phyloP scores from a whole-genome alignment of 2,797 vertebrate genomes.

The Percopsis omiscomaycus region DNA sequence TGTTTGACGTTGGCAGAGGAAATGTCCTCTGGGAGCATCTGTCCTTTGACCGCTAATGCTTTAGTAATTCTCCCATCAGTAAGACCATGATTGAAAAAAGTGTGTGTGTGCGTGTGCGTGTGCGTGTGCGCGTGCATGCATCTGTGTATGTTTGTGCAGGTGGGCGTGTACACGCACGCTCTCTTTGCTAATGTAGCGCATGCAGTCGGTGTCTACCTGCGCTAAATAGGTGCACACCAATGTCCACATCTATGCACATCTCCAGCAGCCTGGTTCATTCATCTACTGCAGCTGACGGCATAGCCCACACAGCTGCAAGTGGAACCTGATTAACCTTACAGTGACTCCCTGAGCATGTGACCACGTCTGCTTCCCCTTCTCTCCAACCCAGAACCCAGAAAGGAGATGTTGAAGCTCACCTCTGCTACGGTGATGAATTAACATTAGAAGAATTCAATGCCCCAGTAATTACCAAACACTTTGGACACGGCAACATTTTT shows the following conservation, averaged over 20 bases:
- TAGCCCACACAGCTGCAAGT: conserved; percentile 85
- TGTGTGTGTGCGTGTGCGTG: conserved; percentile 49
- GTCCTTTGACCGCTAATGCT: conserved; percentile 81
- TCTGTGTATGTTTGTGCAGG: conserved; percentile 18
- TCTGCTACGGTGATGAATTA: conserved; percentile 98
- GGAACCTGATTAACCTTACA: conserved; percentile 98
- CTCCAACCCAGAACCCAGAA: conserved; percentile 86
- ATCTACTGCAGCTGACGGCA: conserved; percentile 52
- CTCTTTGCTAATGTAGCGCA: not conserved
- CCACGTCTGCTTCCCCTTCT: conserved; percentile 80
- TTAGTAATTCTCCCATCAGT: conserved; percentile 78
- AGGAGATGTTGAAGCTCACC: conserved; percentile 96
- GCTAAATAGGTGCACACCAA: conserved; percentile 16
- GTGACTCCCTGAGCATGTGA: conserved; percentile 89
- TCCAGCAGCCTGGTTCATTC: conserved; percentile 22
- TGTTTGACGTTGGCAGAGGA: conserved; percentile 83
- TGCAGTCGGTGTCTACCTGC: conserved; percentile 18
- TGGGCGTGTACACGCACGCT: not conserved
- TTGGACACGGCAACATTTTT: conserved; percentile 97
- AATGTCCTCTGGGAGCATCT: conserved; percentile 81
- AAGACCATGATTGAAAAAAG: conserved; percentile 73
- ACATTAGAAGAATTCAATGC: conserved; percentile 98
- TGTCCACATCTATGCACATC: not conserved
- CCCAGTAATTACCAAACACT: conserved; percentile 99
- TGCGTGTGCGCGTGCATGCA: conserved; percentile 26